Evolutionary conservation across 2,888 invertebrate genomes (phyloP).

Genomic region (Scaeva pyrastri): DNA sequence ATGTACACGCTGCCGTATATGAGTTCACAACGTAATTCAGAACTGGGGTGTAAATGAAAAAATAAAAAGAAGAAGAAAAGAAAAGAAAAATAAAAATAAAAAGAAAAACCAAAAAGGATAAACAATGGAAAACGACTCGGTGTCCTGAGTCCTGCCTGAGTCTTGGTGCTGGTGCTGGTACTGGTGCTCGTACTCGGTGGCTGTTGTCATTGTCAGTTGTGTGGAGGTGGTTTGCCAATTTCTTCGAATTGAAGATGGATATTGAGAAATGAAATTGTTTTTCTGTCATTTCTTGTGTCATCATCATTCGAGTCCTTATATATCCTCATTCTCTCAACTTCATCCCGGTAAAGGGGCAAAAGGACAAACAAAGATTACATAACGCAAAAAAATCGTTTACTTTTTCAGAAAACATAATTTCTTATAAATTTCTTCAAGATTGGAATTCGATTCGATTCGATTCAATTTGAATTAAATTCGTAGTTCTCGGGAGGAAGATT

Average conservation of each 20-base stretch:
- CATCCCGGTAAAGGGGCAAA: not conserved
- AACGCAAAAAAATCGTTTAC: not conserved
- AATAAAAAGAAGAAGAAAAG: too few species aligned
- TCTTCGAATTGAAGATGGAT: constrained; percentile 47
- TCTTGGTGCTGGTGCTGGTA: too few species aligned
- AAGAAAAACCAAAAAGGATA: constrained; percentile 27
- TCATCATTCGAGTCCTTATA: not conserved
- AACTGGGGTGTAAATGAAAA: constrained; percentile 47
- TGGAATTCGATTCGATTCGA: too few species aligned
- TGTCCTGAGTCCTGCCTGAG: constrained; percentile 22
- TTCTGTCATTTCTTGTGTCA: constrained; percentile 46
- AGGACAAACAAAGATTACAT: not conserved
- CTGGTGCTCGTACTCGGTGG: not conserved
- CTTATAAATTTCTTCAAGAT: not conserved
- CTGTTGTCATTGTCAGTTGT: constrained; percentile 45
- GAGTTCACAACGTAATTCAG: not conserved
- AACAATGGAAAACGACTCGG: constrained; percentile 31
- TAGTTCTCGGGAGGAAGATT: not conserved
- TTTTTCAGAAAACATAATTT: not conserved
- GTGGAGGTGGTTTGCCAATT: constrained; percentile 41
- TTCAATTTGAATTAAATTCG: not conserved
- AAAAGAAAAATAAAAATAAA: too few species aligned
- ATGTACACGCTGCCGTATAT: not conserved
- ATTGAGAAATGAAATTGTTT: constrained; percentile 60
- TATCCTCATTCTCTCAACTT: not conserved